Percentiles rank a stretch among this genome's conserved stretches.
Conservation (phyloP, 2,888 invertebrate genomes). For the Tipula unca region DNA sequence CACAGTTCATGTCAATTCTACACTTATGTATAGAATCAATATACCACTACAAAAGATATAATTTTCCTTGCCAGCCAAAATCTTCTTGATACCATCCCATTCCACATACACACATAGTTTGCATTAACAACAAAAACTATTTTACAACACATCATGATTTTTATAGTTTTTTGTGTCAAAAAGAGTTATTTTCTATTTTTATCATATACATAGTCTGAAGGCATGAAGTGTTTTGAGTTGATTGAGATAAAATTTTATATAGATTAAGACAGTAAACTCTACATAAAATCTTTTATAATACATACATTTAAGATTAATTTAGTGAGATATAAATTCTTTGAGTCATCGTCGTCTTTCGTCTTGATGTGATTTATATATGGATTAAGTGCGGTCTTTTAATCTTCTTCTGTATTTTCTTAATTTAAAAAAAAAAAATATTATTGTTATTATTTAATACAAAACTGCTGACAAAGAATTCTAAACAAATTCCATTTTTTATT, state of each 20-base stretch:
- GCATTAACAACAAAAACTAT: neutral
- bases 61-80: neutral
- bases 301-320: neutral
- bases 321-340: neutral
- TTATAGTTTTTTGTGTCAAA: conserved; percentile 3
- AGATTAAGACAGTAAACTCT: neutral
- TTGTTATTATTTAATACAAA: neutral
- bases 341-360: neutral
- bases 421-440: too few species aligned
- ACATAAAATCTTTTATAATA: neutral
- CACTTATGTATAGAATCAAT: too few species aligned
- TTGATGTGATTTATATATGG: neutral
- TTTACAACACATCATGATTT: neutral
- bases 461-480: neutral
- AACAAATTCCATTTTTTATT: neutral
- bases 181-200: neutral
- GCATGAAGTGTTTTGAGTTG: neutral
- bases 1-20: too few species aligned
- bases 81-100: neutral
- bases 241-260: neutral
- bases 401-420: neutral
- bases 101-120: neutral
- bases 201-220: neutral
- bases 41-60: neutral
- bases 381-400: neutral